Conservation (phyloP, 2,888 invertebrate species). For the Xestia c-nigrum region DNA sequence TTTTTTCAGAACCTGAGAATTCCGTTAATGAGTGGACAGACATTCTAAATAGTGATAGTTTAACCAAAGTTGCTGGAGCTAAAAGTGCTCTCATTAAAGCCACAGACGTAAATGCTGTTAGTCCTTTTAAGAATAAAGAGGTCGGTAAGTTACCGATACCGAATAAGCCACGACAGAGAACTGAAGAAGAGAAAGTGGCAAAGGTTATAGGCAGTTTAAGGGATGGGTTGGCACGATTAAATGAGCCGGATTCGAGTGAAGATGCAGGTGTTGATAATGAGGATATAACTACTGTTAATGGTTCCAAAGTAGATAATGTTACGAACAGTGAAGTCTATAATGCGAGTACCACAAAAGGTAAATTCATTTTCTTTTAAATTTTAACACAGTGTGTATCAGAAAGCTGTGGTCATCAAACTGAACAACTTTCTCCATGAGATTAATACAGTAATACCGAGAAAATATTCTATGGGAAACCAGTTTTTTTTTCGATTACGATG, state of each 20-base stretch:
- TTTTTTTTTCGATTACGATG: too few species aligned
- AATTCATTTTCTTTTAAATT: background rate
- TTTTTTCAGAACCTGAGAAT: too few species aligned
- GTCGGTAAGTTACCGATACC: background rate
- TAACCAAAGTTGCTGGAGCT: background rate
- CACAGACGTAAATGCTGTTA: background rate
- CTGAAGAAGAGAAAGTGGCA: background rate
- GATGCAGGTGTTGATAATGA: background rate
- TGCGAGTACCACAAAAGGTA: constrained; percentile 12
- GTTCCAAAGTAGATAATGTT: background rate
- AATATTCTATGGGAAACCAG: too few species aligned
- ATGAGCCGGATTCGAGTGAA: background rate
- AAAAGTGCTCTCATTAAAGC: background rate
- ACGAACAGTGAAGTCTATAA: background rate
- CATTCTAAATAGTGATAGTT: background rate
- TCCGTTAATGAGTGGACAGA: too few species aligned
- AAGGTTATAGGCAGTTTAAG: background rate
- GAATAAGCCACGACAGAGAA: background rate
- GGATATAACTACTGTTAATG: background rate
- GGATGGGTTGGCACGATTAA: background rate
- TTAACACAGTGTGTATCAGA: background rate
- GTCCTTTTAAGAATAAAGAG: background rate
- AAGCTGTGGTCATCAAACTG: too few species aligned
- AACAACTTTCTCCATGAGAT: too few species aligned
- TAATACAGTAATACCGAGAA: too few species aligned